Evolutionary conservation across 2,797 vertebrate species (phyloP).

Genomic region (Sphenopsis melanotis): DNA sequence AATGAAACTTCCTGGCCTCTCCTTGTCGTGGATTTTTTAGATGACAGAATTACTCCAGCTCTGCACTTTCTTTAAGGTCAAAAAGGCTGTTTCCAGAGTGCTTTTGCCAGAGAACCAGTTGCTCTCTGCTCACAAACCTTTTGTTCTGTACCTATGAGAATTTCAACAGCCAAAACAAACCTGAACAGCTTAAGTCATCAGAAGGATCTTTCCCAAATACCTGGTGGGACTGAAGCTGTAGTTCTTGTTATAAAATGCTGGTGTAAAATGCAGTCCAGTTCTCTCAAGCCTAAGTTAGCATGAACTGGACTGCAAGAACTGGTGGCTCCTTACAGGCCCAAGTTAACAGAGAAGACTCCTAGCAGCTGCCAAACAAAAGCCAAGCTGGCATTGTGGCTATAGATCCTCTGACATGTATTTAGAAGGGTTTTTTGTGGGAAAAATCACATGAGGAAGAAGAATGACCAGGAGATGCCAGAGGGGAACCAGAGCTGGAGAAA

Average conservation of each 20-base stretch:
- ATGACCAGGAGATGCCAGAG: neutral
- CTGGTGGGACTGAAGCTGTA: neutral
- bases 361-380: neutral
- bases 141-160: neutral
- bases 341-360: neutral
- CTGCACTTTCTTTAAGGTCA: neutral
- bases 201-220: neutral
- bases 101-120: neutral
- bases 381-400: neutral
- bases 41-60: neutral
- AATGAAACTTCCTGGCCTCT: neutral
- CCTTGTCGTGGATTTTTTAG: neutral
- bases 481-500: neutral
- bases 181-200: neutral
- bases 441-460: neutral
- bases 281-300: neutral
- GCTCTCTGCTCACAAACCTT: neutral
- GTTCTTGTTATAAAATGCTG: neutral
- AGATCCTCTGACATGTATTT: neutral
- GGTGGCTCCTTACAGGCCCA: neutral
- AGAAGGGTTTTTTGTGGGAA: neutral
- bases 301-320: neutral
- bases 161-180: neutral
- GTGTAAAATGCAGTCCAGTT: neutral
- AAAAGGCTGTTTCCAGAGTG: neutral